Evolutionary conservation across 2,888 invertebrate genomes (phyloP).

Genomic region (Sphecodes monilicornis): DNA sequence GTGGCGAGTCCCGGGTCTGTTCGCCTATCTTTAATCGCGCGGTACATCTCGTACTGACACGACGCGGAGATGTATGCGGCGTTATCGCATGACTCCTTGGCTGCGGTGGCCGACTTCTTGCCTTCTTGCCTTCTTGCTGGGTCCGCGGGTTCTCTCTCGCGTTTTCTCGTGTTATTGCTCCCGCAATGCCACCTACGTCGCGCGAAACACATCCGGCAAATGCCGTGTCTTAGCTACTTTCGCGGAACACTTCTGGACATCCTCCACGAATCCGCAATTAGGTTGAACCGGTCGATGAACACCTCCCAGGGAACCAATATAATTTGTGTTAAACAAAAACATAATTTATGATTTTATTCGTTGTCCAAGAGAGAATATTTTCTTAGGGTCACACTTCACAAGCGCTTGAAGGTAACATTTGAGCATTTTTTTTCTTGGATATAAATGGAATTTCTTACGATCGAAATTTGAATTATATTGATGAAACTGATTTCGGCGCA

Average conservation of each 20-base stretch:
- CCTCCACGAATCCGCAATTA: background rate
- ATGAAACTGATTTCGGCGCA: no score
- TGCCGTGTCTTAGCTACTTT: slow-evolving; percentile 3
- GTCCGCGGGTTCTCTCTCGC: slow-evolving; percentile 38
- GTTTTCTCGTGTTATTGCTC: slow-evolving; percentile 55
- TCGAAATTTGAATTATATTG: no score
- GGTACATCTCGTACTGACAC: slow-evolving; percentile 57
- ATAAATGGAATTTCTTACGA: no score
- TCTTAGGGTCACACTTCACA: background rate
- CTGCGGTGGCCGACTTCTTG: slow-evolving; percentile 52
- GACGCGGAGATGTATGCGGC: slow-evolving; percentile 56
- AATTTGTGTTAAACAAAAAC: no score
- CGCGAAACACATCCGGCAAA: slow-evolving; percentile 10
- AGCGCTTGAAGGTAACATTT: background rate
- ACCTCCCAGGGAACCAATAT: no score
- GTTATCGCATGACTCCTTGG: slow-evolving; percentile 60
- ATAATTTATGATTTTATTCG: background rate
- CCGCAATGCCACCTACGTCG: slow-evolving; percentile 57
- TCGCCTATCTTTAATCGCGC: slow-evolving; percentile 60
- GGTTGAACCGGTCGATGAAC: background rate
- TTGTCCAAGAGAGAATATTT: background rate
- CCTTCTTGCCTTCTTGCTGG: slow-evolving; percentile 31
- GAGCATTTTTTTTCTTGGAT: no score
- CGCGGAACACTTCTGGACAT: background rate
- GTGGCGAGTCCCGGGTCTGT: slow-evolving; percentile 36